Evolutionary conservation across 2,888 invertebrate genomes (phyloP), one percentile per base, ranked within the genome.

Genomic region (Drosophila multiciliata): DNA sequence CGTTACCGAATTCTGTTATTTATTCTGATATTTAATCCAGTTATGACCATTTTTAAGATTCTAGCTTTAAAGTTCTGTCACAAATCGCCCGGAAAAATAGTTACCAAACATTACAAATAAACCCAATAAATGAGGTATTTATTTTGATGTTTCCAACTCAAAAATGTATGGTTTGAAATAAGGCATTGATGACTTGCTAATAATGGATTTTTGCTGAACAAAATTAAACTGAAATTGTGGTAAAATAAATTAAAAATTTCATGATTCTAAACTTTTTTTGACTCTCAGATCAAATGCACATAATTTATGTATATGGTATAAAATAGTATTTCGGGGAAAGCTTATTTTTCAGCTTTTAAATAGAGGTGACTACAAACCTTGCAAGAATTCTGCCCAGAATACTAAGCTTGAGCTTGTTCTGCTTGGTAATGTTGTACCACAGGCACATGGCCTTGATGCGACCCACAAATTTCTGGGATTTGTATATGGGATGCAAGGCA

Each of bases 401-500:
- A 73, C 96, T 94, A 78, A 98, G 93, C 92, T 97, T 97, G 62
- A 97, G 94, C 58, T 97, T 95, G 92, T 98, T 96, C 92, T 97
- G 97, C 82, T 95, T 95, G 0, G 97, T 97, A 91, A 97, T 96
- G 93, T 98, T 99, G 92, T 96, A 97, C 98, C 98, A 99, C 3
- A 98, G 94, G 89, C 97, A 97, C 95, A 98, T 96, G 15, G 97
- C 96, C 94, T 95, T 94, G 36, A 93, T 93, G 42, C 92, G 91
- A 3, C 92, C 92, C 50, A 93, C 91, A 85, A 93, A 93, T 64
- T 86, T 89, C 66, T 91, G 92, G 32, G 92, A 92, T 72, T 92
- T 93, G 78, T 93, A 93, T 20, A 96, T 93, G 17, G 96, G 96
- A 93, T 96, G 96, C 70, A 96, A 95, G 8, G 93, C 93, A 0